These are phyloP conservation scores for Varecia variegata DNA, from an alignment of 2,797 vertebrate genomes.

Conservation along the genomic window DNA sequence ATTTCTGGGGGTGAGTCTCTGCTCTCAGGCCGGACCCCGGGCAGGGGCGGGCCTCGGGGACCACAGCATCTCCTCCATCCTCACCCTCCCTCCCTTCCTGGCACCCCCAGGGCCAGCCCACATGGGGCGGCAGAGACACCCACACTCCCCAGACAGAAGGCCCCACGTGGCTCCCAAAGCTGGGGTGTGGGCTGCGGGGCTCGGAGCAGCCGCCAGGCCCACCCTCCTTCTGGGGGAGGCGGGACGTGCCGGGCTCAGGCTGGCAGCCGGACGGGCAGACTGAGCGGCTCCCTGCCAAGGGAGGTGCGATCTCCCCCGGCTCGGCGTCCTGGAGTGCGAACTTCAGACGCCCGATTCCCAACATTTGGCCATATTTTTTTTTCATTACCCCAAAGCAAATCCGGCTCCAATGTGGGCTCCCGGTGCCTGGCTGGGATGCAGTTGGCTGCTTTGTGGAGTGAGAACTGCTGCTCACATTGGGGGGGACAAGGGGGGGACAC, in stretches of 20 bases:
- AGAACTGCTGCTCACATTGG: neutral
- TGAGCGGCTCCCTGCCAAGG: constrained; percentile 69
- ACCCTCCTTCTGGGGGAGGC: neutral
- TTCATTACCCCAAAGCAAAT: constrained; percentile 46
- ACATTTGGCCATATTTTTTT: constrained; percentile 58
- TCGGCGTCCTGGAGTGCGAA: constrained; percentile 68
- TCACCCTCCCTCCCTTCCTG: neutral
- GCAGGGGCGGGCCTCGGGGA: neutral
- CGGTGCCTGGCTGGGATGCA: neutral
- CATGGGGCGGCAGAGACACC: neutral
- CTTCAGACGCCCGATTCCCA: constrained; percentile 56
- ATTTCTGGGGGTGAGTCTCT: neutral
- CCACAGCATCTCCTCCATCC: rapidly evolving
- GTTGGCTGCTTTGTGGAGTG: neutral
- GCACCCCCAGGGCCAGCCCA: neutral
- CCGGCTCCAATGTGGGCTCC: neutral
- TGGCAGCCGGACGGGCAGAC: constrained; percentile 72
- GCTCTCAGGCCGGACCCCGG: neutral
- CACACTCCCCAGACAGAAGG: constrained; percentile 31
- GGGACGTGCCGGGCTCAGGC: neutral
- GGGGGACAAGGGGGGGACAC: neutral
- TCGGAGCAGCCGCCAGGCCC: neutral
- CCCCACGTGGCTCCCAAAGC: neutral
- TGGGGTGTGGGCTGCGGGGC: constrained; percentile 7
- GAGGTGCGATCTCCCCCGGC: constrained; percentile 70